phyloP scores from a whole-genome alignment of 2,113 vertebrate genomes.

The Cervus canadensis region DNA sequence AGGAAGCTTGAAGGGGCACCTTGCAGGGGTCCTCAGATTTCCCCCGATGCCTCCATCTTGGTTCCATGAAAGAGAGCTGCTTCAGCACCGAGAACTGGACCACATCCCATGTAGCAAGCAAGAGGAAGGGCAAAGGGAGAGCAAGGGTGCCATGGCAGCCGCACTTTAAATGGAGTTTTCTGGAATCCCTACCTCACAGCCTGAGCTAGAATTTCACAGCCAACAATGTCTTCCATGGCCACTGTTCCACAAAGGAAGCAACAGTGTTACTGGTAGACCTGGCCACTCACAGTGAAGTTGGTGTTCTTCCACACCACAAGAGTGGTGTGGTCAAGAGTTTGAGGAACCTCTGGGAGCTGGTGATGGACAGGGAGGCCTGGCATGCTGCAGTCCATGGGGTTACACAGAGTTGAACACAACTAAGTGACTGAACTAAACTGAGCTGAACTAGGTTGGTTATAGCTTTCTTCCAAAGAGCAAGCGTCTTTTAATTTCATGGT shows the following conservation, averaged over 20 bases:
- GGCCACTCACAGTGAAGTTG: neutral
- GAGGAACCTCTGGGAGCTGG: neutral
- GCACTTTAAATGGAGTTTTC: neutral
- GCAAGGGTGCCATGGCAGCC: rapidly evolving
- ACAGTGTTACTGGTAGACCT: neutral
- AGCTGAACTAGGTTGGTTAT: neutral
- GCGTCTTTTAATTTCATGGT: neutral
- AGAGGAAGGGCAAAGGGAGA: neutral
- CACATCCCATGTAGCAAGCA: neutral
- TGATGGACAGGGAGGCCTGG: neutral
- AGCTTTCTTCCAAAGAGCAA: neutral
- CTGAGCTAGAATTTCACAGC: neutral
- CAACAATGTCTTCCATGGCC: neutral
- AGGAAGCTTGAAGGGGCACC: neutral
- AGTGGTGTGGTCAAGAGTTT: neutral
- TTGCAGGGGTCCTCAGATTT: rapidly evolving
- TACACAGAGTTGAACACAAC: neutral
- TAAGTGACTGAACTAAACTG: neutral
- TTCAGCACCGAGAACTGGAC: too few species aligned
- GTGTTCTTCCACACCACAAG: neutral
- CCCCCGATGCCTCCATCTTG: neutral
- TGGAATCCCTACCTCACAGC: neutral
- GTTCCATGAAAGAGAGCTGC: too few species aligned
- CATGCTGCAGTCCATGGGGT: neutral
- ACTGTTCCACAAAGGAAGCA: too few species aligned